Conservation (phyloP, 2,888 invertebrate species). For the Eupithecia insigniata region DNA sequence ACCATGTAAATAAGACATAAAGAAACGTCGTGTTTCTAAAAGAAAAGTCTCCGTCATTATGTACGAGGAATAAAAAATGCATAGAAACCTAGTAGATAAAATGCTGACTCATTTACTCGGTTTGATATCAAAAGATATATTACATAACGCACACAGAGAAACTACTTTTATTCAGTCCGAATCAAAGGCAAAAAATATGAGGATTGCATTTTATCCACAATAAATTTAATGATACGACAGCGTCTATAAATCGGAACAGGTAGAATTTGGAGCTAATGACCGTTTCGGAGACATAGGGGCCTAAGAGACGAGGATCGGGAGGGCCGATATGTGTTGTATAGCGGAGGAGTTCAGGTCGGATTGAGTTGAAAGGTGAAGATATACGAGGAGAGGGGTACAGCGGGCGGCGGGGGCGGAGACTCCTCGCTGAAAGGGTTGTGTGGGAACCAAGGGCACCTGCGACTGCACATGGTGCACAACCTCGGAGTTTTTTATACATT, state of each 20-base stretch:
- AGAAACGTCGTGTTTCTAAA: background rate
- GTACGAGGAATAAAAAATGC: constrained; percentile 9
- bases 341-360: constrained; percentile 36
- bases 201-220: constrained; percentile 83
- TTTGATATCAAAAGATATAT: constrained; percentile 43
- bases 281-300: constrained; percentile 45
- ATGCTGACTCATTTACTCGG: constrained; percentile 42
- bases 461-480: constrained; percentile 81
- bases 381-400: constrained; percentile 58
- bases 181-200: constrained; percentile 73
- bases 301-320: constrained; percentile 42
- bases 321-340: constrained; percentile 39
- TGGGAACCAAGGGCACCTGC: constrained; percentile 85
- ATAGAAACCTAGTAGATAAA: constrained; percentile 33
- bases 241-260: constrained; percentile 83
- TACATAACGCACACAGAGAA: constrained; percentile 42
- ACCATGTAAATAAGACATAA: background rate
- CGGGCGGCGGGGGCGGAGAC: constrained; percentile 61
- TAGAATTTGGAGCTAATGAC: constrained; percentile 80
- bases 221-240: constrained; percentile 84
- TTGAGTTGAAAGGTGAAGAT: constrained; percentile 50
- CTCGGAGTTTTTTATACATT: constrained; percentile 77
- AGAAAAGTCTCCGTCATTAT: background rate
- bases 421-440: constrained; percentile 83
- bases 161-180: constrained; percentile 57